Conservation (phyloP, 1,140 invertebrate species). For the Druon quercuslanigerum region DNA sequence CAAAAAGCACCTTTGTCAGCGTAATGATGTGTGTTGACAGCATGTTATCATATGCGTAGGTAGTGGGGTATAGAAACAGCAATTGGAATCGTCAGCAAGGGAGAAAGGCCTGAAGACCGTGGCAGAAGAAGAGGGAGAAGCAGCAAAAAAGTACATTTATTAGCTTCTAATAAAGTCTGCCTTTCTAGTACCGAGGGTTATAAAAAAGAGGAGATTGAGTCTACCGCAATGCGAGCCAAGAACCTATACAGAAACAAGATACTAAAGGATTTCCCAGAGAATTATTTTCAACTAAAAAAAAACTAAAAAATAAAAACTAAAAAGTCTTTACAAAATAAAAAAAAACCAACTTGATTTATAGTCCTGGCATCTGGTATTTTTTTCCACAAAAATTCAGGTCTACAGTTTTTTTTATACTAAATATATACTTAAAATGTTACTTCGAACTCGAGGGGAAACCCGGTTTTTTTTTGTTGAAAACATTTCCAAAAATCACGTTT, state of each 20-base stretch:
- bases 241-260: background rate
- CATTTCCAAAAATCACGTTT: too few species aligned
- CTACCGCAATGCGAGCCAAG: background rate
- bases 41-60: slow-evolving; percentile 22
- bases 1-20: slow-evolving; percentile 24
- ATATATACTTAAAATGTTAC: too few species aligned
- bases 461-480: too few species aligned
- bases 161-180: slow-evolving; percentile 7
- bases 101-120: background rate
- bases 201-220: background rate
- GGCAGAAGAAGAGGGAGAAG: slow-evolving; percentile 1
- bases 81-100: slow-evolving; percentile 12
- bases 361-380: too few species aligned
- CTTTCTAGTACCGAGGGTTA: background rate
- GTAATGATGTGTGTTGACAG: slow-evolving; percentile 22
- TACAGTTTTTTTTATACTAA: too few species aligned
- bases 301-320: too few species aligned
- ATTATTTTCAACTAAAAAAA: too few species aligned
- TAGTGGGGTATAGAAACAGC: slow-evolving; percentile 17
- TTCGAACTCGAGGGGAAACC: too few species aligned
- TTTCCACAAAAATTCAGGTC: too few species aligned
- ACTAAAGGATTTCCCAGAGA: background rate
- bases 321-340: too few species aligned
- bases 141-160: slow-evolving; percentile 15
- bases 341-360: too few species aligned